Evolutionary conservation across 2,888 invertebrate species (phyloP), one percentile per base, ranked within the genome.

Genomic region (Coecobrya sp.): DNA sequence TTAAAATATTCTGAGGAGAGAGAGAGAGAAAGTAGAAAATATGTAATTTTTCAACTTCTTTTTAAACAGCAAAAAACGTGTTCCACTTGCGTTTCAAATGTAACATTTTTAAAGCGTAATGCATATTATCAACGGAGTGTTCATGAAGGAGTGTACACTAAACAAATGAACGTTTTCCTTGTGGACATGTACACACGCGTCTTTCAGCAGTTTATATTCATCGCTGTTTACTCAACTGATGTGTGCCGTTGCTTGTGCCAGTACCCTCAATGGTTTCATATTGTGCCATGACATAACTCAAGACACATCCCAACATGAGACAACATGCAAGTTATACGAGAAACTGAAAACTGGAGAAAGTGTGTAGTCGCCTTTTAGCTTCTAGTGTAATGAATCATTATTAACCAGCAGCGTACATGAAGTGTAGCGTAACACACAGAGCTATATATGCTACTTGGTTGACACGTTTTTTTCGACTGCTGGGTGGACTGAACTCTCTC

Each of bases 381-480:
- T 76, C 76, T 13, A 65, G 13, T 59, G 88, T 81, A 88, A 88
- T 88, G 88, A 88, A 88, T 81, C 88, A 79, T 88, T 79, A 88
- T 88, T 88, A 88, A 52, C 86, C 49, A 36, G 45, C 19, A 70
- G 76, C 36, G 19, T n/a, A 70, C 7, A 8, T 22, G 13, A 22
- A 59, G 59, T 22, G 8, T 62, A 62, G 19, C n/a, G 19, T 22
- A 62, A 7, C 5, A 7, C 27, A 42, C n/a, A 49, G 10, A 49
- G 10, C 11, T 25, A 52, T 49, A 59, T 59, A 86, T 68, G 65
- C 25, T 11, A 11, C 27, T 25, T 25, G 19, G 76, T 87, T 76
- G 87, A 87, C 87, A 76, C 68, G 27, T 81, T 27, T 55, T n/a
- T 22, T 22, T 27, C 70, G 30, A 8, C 16, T 8, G 59, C 22